Base-by-base conservation (phyloP, 2,797 vertebrate genomes). In the Arnoldichthys spilopterus region DNA sequence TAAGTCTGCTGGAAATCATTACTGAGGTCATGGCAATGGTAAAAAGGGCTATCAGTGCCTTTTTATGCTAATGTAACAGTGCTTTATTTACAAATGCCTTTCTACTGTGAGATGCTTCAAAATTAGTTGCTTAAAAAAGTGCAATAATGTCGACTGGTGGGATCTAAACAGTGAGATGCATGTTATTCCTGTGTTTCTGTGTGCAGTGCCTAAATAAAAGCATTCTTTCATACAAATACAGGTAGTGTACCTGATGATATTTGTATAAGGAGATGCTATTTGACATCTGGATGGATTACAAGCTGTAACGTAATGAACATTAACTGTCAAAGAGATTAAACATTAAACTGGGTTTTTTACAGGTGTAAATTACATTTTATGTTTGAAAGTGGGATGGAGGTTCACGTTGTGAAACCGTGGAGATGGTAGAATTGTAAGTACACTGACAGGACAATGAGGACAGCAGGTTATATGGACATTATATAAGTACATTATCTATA, bases 211-310 rank as follows among this genome's bases (percentile, higher is more conserved):
- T 11, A 58, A 58, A 24, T 26, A 8, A 58, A 56, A 12, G n/a
- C 8, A 2, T 26, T 26, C 8, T 18, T 54, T 54, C 4, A 22
- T 15, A 30, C 24, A 61, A 16, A 15, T 7, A 37, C 34, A 37
- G 13, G 4, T 61, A 30, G 2, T 4, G 28, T 61, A 61, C 26
- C 24, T 61, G 3, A 18, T 16, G 26, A 28, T 61, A 30, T 61
- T 61, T 61, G 26, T 61, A 30, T 61, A 61, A 61, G 58, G 26
- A 61, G 58, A 61, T 61, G 24, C 12, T 61, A 30, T 30, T 61
- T 61, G 58, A 30, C 58, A 30, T 28, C 58, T 61, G 58, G 58
- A 61, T 61, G 28, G 58, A 28, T 61, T 61, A 61, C 26, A 9
- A 61, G 58, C 58, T 30, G 58, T 61, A 61, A 30, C 15, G 26